These are phyloP conservation scores for Lasioglossum morio DNA, from an alignment of 2,888 invertebrate species.

Conservation along the genomic window DNA sequence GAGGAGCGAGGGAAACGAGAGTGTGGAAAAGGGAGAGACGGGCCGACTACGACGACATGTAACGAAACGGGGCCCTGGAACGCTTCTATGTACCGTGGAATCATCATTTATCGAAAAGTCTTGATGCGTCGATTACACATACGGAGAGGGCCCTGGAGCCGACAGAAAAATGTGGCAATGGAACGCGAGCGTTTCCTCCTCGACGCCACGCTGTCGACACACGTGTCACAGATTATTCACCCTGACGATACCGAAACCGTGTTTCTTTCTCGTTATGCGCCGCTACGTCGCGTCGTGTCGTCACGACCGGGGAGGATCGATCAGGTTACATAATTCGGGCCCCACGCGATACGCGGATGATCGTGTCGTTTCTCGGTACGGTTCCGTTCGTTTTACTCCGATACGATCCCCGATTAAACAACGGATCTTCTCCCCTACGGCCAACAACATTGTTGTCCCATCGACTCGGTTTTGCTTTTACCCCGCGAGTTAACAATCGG, in stretches of 20 bases:
- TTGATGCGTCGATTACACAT: constrained; percentile 29
- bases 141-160: neutral
- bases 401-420: neutral
- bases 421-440: neutral
- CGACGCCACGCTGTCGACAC: constrained; percentile 28
- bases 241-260: constrained; percentile 25
- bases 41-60: constrained; percentile 70
- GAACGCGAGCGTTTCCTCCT: constrained; percentile 26
- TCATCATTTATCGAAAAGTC: constrained; percentile 68
- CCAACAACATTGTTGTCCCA: constrained; percentile 25
- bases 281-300: constrained; percentile 18
- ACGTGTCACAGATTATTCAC: constrained; percentile 63
- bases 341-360: neutral
- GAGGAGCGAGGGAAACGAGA: constrained; percentile 9
- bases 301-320: constrained; percentile 10
- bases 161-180: constrained; percentile 56
- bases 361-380: neutral
- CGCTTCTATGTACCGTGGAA: constrained; percentile 51
- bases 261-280: constrained; percentile 26
- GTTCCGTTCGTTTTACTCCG: neutral
- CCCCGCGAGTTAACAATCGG: constrained; percentile 43
- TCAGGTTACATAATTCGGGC: constrained; percentile 36
- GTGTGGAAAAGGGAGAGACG: neutral
- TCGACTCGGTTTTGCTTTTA: constrained; percentile 22
- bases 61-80: constrained; percentile 2